These are phyloP conservation scores for Cinclus cinclus DNA, from an alignment of 2,113 vertebrate genomes.

Conservation along the genomic window DNA sequence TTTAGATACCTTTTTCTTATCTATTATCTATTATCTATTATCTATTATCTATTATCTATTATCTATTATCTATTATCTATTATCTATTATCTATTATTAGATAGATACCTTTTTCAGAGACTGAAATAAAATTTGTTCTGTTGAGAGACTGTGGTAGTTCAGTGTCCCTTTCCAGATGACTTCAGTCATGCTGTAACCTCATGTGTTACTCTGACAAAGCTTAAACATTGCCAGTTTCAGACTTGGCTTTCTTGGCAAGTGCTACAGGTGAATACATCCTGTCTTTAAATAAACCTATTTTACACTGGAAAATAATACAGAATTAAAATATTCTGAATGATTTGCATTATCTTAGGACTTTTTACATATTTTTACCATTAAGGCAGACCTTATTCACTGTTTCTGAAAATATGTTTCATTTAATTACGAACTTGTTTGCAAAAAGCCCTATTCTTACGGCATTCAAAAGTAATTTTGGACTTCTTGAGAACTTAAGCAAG, in stretches of 20 bases:
- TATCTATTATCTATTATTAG: too few species aligned
- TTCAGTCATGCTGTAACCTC: background rate
- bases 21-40: too few species aligned
- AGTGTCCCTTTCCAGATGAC: background rate
- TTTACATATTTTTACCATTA: background rate
- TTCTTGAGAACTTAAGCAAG: background rate
- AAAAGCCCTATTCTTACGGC: background rate
- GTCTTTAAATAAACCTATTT: background rate
- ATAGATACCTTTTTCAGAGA: background rate
- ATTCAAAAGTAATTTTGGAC: background rate
- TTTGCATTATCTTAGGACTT: background rate
- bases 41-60: too few species aligned
- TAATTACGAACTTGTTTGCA: background rate
- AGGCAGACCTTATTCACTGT: background rate
- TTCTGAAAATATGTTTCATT: background rate
- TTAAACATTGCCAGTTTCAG: background rate
- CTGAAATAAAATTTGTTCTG: background rate
- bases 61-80: too few species aligned
- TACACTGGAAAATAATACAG: background rate
- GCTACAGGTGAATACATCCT: background rate
- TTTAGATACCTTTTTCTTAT: too few species aligned
- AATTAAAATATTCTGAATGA: background rate
- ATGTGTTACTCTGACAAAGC: background rate
- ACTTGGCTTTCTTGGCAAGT: background rate
- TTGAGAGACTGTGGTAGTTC: background rate